Evolutionary conservation across 2,888 invertebrate genomes (phyloP), one percentile per base, ranked within the genome.

Genomic region (Lasius platythorax): DNA sequence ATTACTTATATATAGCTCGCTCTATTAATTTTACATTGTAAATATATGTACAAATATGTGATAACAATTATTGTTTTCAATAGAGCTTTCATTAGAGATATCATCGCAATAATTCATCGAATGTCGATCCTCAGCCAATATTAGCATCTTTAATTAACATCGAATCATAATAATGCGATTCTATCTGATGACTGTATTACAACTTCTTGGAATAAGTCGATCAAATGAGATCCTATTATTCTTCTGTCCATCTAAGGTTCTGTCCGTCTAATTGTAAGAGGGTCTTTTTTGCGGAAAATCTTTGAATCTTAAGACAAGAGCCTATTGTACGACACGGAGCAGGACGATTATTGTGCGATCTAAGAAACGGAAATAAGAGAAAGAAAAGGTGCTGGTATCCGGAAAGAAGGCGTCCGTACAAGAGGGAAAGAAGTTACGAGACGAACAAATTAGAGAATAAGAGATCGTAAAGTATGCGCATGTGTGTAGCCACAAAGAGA

Each of bases 261-360:
- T 9, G 12, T 66, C 66, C 15, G 28, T 18, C 18, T 8, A 66
- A 37, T 23, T 23, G 23, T 23, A 56, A 30, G 2, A 1, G 2
- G 30, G 28, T 78, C 15, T 56, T 23, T 23, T 23, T 23, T 37
- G n/a, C 18, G 28, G 28, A 63, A 58, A 58, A 78, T 72, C 63
- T 15, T 37, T 23, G 15, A 68, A 70, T 64, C 58, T 83, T 66
- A 37, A 63, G 81, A 75, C 75, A 58, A 86, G 66, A 28, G 43
- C 3, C 56, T n/a, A 76, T 82, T 81, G 73, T 83, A 50, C 23
- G 33, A 70, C 4, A 70, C 4, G 11, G 33, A 2, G 28, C 6
- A 73, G 46, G 33, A 61, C 30, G 43, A 11, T 83, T 78, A 85
- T 83, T 85, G 73, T 61, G 28, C 43, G 56, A 73, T 37, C 33